phyloP scores from a whole-genome alignment of 2,888 invertebrate species.

The Cosmopolites sordidus region DNA sequence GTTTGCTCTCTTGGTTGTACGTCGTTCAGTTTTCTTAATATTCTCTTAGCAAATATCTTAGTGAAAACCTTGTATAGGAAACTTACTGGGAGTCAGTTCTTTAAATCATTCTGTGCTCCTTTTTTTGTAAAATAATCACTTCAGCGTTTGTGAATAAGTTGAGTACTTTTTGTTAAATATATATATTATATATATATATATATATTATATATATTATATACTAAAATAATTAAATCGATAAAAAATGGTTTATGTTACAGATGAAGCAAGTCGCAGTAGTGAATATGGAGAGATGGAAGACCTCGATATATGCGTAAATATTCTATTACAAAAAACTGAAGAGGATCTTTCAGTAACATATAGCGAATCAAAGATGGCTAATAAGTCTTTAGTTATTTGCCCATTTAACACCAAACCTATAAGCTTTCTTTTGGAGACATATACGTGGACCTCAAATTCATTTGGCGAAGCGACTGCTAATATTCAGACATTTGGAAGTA shows the following conservation, averaged over 20 bases:
- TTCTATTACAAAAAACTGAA: slow-evolving; percentile 14
- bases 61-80: no score
- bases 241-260: neutral
- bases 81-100: no score
- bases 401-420: slow-evolving; percentile 2
- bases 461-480: slow-evolving; percentile 31
- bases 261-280: neutral
- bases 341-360: neutral
- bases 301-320: slow-evolving; percentile 14
- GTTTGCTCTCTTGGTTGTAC: no score
- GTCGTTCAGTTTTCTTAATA: no score
- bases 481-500: slow-evolving; percentile 37
- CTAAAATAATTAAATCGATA: no score
- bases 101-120: no score
- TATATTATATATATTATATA: no score
- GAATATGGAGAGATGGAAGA: slow-evolving; percentile 1
- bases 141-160: no score
- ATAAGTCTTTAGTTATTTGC: neutral
- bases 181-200: no score
- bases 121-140: no score
- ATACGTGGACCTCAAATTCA: slow-evolving; percentile 36
- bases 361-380: neutral
- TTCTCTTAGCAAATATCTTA: no score
- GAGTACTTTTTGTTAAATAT: no score
- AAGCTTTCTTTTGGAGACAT: slow-evolving; percentile 34